Base-by-base conservation (phyloP, 2,113 vertebrate genomes). In the Emberiza fucata region DNA sequence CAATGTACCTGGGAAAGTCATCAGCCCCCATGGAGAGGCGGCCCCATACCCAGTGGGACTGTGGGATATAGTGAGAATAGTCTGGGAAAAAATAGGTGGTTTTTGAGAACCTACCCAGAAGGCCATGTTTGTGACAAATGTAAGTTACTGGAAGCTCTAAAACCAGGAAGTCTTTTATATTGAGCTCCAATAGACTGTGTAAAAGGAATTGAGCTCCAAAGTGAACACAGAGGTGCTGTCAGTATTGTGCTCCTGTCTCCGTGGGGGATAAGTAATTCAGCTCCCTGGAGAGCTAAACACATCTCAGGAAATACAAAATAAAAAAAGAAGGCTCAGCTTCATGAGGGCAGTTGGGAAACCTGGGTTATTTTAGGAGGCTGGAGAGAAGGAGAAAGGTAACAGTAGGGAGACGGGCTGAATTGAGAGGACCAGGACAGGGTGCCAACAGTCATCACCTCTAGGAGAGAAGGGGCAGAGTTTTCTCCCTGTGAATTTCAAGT, bases 21-120 rank as follows among this genome's bases (percentile, higher is more conserved):
- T n/a, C 14, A 17, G 21, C 5, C 13, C 19, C 18, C 0, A 2
- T 2, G n/a, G 40, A 71, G 45, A 56, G 2, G 31, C 0, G 1
- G 33, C 4, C 0, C 25, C 1, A 1, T 28, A 33, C 11, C 5
- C 5, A 2, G 17, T 15, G 19, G 6, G 8, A 18, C 14, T 47
- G 15, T 0, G 44, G 35, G 54, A 57, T 64, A 69, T 15, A 24
- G 40, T 8, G 48, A 78, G 22, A 78, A 16, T 2, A 44, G 5
- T 14, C 51, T 60, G 31, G 33, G 37, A 27, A 59, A 45, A 59
- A 77, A 22, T 5, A 42, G 15, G 22, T 51, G 42, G 22, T 12
- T 81, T 78, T 56, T 31, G 40, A 70, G 17, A 84, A 6, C 29
- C 47, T 56, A 73, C n/a, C 47, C 56, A 54, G 61, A 50, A 79